These are phyloP conservation scores for Polietes domitor DNA, from an alignment of 2,888 invertebrate species.

Conservation along the genomic window DNA sequence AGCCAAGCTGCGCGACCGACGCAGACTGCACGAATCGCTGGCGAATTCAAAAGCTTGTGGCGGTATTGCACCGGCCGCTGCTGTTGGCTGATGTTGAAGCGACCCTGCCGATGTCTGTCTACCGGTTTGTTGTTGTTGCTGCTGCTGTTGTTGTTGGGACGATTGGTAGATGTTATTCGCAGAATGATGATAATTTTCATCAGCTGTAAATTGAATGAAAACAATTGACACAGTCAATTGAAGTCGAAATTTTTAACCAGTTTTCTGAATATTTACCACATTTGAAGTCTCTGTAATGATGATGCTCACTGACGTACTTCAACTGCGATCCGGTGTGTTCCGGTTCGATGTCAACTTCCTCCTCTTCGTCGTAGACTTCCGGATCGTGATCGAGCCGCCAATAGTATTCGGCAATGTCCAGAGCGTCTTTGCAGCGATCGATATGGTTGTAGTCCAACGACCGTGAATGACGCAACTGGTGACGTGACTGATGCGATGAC, in stretches of 20 bases:
- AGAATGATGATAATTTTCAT: constrained; percentile 73
- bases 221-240: background rate
- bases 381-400: constrained; percentile 78
- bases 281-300: constrained; percentile 62
- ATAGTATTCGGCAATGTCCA: constrained; percentile 79
- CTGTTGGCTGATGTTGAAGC: constrained; percentile 49
- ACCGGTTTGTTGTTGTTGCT: constrained; percentile 46
- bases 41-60: constrained; percentile 76
- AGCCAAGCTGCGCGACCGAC: constrained; percentile 87
- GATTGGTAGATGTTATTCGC: constrained; percentile 69
- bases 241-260: constrained; percentile 5
- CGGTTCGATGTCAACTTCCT: constrained; percentile 62
- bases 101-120: constrained; percentile 43
- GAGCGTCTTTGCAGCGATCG: constrained; percentile 75
- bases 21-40: constrained; percentile 82
- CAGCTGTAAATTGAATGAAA: constrained; percentile 67
- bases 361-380: constrained; percentile 69
- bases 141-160: constrained; percentile 52
- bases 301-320: constrained; percentile 64
- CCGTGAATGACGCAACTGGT: constrained; percentile 78
- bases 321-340: constrained; percentile 57
- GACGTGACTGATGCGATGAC: constrained; percentile 66
- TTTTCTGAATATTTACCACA: constrained; percentile 52
- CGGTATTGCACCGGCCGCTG: constrained; percentile 66
- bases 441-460: constrained; percentile 79